Conservation (phyloP, 2,888 invertebrate genomes). For the Caenorhabditis sinica region DNA sequence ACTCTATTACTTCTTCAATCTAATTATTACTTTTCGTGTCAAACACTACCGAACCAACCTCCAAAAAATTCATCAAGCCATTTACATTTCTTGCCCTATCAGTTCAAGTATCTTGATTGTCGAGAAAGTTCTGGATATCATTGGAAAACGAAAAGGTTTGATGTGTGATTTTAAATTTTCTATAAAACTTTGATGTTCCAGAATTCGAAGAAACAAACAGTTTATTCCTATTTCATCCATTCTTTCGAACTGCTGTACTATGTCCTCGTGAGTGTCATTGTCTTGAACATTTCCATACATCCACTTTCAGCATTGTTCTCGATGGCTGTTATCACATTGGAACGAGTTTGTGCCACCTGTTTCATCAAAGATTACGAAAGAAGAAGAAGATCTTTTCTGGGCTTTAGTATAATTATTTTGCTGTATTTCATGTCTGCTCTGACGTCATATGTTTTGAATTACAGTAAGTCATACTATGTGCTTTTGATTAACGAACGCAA, state of each 20-base stretch:
- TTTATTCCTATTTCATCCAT: background rate
- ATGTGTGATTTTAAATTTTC: background rate
- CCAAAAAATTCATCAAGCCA: background rate
- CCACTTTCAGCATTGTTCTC: constrained; percentile 41
- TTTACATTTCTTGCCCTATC: constrained; percentile 3
- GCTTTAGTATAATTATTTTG: constrained; percentile 10
- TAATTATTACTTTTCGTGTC: background rate
- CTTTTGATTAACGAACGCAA: too few species aligned
- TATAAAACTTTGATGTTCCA: too few species aligned
- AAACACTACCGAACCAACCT: background rate
- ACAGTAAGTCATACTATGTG: constrained; percentile 17
- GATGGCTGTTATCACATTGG: constrained; percentile 32
- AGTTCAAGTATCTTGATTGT: background rate
- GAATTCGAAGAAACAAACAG: too few species aligned
- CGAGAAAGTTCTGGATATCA: background rate
- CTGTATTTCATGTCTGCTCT: constrained; percentile 1
- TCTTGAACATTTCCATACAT: too few species aligned
- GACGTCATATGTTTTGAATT: constrained; percentile 31
- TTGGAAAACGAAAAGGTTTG: constrained; percentile 25
- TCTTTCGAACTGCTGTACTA: constrained; percentile 2
- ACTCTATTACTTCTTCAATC: constrained; percentile 9
- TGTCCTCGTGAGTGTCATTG: constrained; percentile 20
- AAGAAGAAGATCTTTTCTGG: constrained; percentile 18
- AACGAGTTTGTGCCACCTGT: constrained; percentile 42
- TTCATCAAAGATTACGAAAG: constrained; percentile 46